Conservation (phyloP, 2,888 invertebrate species). For the Melipona bicolor region DNA sequence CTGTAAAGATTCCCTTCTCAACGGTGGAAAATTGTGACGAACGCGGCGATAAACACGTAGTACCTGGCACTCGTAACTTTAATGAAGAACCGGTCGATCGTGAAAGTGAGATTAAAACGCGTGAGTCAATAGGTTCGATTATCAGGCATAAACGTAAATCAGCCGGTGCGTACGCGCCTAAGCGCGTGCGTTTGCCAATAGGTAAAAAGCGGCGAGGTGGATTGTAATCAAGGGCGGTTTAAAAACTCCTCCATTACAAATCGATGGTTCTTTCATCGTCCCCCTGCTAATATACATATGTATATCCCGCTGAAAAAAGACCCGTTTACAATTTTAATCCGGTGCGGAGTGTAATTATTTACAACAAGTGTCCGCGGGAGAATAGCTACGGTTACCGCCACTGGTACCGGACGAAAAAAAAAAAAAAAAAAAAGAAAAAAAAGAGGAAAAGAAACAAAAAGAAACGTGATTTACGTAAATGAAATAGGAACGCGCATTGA, state of each 20-base stretch:
- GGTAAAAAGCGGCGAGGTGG: neutral
- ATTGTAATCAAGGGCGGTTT: conserved; percentile 12
- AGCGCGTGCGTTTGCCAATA: neutral
- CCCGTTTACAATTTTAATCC: conserved; percentile 27
- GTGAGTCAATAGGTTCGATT: conserved; percentile 8
- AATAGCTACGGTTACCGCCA: neutral
- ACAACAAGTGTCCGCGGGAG: neutral
- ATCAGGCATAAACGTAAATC: neutral
- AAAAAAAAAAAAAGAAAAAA: too few relatives aligned
- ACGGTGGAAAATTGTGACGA: neutral
- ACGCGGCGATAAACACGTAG: neutral
- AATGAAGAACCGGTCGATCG: neutral
- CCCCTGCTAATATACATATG: neutral
- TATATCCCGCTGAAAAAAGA: conserved; percentile 5
- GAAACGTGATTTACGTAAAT: conserved; percentile 49
- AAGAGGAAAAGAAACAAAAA: too few relatives aligned
- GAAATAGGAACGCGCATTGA: conserved; percentile 36
- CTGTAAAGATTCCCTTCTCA: neutral
- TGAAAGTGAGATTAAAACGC: neutral
- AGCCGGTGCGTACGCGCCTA: neutral
- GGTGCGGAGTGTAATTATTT: conserved; percentile 50
- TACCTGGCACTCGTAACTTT: neutral
- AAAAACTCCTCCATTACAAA: conserved; percentile 45
- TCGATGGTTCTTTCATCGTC: conserved; percentile 30
- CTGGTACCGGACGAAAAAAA: neutral